phyloP scores from a whole-genome alignment of 2,888 invertebrate species.

The Alitta virens region DNA sequence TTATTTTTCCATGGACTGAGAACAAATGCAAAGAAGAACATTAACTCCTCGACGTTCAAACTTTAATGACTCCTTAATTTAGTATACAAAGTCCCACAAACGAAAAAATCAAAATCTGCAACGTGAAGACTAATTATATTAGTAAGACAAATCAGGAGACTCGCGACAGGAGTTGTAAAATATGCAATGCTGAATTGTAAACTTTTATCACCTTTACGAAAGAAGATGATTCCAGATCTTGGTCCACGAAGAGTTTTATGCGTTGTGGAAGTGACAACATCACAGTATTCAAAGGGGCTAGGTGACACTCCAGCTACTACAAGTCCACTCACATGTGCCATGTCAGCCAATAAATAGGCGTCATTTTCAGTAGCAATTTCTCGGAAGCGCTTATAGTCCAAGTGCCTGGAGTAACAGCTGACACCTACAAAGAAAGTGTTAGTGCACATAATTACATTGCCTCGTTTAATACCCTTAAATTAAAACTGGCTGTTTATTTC shows the following conservation, averaged over 20 bases:
- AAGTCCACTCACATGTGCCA: slow-evolving; percentile 57
- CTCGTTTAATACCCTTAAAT: too few relatives aligned
- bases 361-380: slow-evolving; percentile 55
- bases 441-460: too few relatives aligned
- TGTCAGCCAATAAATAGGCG: slow-evolving; percentile 52
- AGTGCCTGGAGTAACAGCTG: slow-evolving; percentile 60
- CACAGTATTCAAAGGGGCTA: slow-evolving; percentile 85
- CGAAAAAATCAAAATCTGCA: too few relatives aligned
- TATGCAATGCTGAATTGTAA: neutral
- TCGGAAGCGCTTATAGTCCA: slow-evolving; percentile 61
- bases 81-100: too few relatives aligned
- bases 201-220: slow-evolving; percentile 42
- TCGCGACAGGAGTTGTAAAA: too few relatives aligned
- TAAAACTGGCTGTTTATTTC: too few relatives aligned
- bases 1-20: too few relatives aligned
- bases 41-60: too few relatives aligned
- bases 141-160: too few relatives aligned
- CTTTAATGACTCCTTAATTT: too few relatives aligned
- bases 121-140: too few relatives aligned
- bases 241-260: slow-evolving; percentile 85
- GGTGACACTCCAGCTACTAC: slow-evolving; percentile 87
- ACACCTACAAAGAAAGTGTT: slow-evolving; percentile 30
- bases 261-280: slow-evolving; percentile 92
- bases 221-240: slow-evolving; percentile 59
- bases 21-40: too few relatives aligned